Base-by-base conservation (phyloP, 2,888 invertebrate species). In the Hirtodrosophila confusa region DNA sequence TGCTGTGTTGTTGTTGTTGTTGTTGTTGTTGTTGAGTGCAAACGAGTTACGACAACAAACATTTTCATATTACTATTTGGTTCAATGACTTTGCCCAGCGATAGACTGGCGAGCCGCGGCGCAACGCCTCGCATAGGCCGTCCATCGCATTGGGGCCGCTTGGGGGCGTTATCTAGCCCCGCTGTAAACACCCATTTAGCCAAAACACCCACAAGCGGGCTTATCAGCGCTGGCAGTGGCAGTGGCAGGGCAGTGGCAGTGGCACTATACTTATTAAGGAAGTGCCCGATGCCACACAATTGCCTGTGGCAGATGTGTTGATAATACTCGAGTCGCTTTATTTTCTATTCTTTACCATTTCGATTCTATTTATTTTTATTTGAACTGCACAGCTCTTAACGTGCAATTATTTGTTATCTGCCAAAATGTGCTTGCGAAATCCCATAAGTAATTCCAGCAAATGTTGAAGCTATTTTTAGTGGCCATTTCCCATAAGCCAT, bases 41-140 rank as follows among this genome's bases (percentile, higher is more conserved):
- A 84, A 84, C 84, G 84, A 77, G 86, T 84, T 88, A 86, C 75
- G 87, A 85, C 82, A 80, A 85, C 84, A 80, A 87, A 80, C 85
- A 27, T 17, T 17, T 27, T 27, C 27, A 85, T 85, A 85, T 82
- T 85, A 82, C 82, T 85, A 80, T 82, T 82, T 82, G 86, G 82
- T 82, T 82, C 82, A 82, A 87, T 85, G 82, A 82, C 87, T 82
- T 80, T 86, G 78, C 66, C 73, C 72, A 78, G 82, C 75, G 76
- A 82, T 17, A 17, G 17, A 17, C 17, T 17, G 17, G 17, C 64
- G 44, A 41, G 29, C 51, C 41, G 48, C 61, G 54, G 39, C 43
- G 11, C 35, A 27, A 4, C 54, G 36, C 55, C 33, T 10, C 7
- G 24, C 35, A 12, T 29, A 17, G 17, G 17, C 17, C 17, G 17